These are phyloP conservation scores for Eumerus sabulonum DNA, from an alignment of 2,888 invertebrate genomes.

Conservation along the genomic window DNA sequence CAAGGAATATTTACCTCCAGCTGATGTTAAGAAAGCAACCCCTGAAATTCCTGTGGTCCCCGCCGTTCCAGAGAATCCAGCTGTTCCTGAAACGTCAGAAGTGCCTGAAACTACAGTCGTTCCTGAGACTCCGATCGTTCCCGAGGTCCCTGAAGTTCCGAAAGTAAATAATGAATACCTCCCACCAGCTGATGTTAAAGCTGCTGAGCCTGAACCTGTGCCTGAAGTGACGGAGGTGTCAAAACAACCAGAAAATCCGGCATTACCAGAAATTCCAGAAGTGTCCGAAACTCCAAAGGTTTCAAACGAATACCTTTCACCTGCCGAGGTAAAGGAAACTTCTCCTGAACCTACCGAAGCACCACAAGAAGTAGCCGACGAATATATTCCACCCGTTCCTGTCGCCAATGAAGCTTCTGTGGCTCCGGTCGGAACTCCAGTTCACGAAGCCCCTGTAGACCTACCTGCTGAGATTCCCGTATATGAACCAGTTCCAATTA, in stretches of 20 bases:
- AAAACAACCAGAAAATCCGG: constrained; percentile 29
- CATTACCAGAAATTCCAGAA: constrained; percentile 70
- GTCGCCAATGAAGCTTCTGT: constrained; percentile 38
- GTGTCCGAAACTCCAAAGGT: constrained; percentile 47
- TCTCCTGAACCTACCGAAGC: constrained; percentile 9
- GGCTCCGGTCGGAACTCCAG: constrained; percentile 2
- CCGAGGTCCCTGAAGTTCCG: constrained; percentile 17
- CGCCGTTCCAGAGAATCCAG: not conserved
- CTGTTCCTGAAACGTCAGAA: constrained; percentile 31
- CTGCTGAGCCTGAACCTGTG: not conserved
- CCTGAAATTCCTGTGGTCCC: constrained; percentile 20
- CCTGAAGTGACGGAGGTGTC: constrained; percentile 70
- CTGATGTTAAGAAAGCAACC: constrained; percentile 27
- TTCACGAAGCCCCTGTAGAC: too few species aligned
- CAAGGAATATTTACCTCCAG: constrained; percentile 27
- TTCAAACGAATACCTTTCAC: constrained; percentile 23
- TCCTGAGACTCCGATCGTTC: not conserved
- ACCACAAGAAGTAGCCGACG: constrained; percentile 26
- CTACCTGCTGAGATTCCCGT: constrained; percentile 32
- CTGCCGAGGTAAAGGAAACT: constrained; percentile 30
- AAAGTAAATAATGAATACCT: constrained; percentile 70
- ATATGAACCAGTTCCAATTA: constrained; percentile 11
- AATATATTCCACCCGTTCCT: constrained; percentile 66
- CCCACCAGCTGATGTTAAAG: not conserved
- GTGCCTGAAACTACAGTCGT: constrained; percentile 38